A percentile compares a stretch with the other conserved stretches of the same genome.
These are phyloP conservation scores for Drosophila setifemur DNA, from an alignment of 1,140 invertebrate species.

Conservation along the genomic window DNA sequence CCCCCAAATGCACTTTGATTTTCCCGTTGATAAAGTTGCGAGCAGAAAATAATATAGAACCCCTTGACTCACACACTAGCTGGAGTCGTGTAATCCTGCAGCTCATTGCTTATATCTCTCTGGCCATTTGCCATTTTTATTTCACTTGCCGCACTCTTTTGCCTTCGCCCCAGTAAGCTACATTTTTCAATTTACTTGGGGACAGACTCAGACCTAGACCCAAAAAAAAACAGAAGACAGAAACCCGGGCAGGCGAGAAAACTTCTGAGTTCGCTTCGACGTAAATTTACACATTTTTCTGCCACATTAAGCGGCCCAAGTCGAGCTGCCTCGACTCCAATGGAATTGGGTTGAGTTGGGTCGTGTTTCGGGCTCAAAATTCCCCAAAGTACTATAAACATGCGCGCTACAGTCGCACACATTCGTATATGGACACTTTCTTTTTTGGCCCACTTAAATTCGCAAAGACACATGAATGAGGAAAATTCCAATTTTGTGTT, in stretches of 20 bases:
- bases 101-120: slow-evolving; percentile 56
- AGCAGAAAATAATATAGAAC: slow-evolving; percentile 33
- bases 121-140: slow-evolving; percentile 68
- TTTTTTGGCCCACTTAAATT: slow-evolving; percentile 65
- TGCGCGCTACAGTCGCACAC: slow-evolving; percentile 64
- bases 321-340: slow-evolving; percentile 3
- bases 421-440: slow-evolving; percentile 52
- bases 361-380: slow-evolving; percentile 49
- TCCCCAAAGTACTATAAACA: slow-evolving; percentile 81
- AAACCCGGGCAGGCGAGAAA: slow-evolving; percentile 18
- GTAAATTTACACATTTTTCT: slow-evolving; percentile 81
- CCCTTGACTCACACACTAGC: slow-evolving; percentile 27
- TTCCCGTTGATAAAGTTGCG: slow-evolving; percentile 18
- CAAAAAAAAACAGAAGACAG: background rate
- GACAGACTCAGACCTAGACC: slow-evolving; percentile 30
- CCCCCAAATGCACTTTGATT: slow-evolving; percentile 27
- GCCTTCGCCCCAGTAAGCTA: slow-evolving; percentile 21
- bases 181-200: slow-evolving; percentile 75
- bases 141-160: slow-evolving; percentile 71
- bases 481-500: background rate
- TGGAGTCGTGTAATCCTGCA: slow-evolving; percentile 36
- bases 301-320: slow-evolving; percentile 74
- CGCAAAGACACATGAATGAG: slow-evolving; percentile 20
- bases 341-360: slow-evolving; percentile 50
- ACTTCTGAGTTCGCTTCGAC: slow-evolving; percentile 43